Percentiles rank a stretch among this genome's conserved stretches.
These are phyloP conservation scores for Scaptomyza tumidula DNA, from an alignment of 2,888 invertebrate genomes.

Conservation along the genomic window DNA sequence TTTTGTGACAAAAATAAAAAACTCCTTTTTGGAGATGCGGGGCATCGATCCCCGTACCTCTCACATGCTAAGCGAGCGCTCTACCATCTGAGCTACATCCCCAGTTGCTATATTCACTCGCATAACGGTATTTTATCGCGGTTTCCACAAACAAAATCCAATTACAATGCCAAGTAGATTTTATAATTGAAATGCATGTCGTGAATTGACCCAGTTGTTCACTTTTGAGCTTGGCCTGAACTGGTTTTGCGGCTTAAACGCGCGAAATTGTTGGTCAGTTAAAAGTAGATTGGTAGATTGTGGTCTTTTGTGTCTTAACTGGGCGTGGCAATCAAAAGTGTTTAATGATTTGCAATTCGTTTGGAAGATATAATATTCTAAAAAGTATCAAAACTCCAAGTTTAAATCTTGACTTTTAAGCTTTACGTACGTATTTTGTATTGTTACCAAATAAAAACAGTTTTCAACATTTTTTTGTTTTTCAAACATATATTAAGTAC, in stretches of 20 bases:
- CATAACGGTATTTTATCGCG: constrained; percentile 25
- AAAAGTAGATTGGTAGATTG: neutral
- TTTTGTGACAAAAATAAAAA: constrained; percentile 13
- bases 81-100: constrained; percentile 85
- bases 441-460: too few relatives aligned
- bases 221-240: constrained; percentile 37
- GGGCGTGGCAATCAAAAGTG: constrained; percentile 8
- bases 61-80: constrained; percentile 85
- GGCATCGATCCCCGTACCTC: constrained; percentile 85
- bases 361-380: too few relatives aligned
- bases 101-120: constrained; percentile 44
- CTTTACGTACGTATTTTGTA: too few relatives aligned
- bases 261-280: neutral
- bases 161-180: constrained; percentile 28
- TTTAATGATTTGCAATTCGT: neutral
- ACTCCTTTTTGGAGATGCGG: constrained; percentile 81
- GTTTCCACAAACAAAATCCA: constrained; percentile 26
- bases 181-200: constrained; percentile 58
- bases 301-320: neutral
- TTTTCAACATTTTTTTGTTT: too few relatives aligned
- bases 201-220: constrained; percentile 31
- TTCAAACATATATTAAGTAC: too few relatives aligned
- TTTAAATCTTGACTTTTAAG: too few relatives aligned
- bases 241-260: constrained; percentile 63
- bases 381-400: too few relatives aligned